Base-by-base conservation (phyloP, 2,888 invertebrate genomes). In the Euzophera pinguis region DNA sequence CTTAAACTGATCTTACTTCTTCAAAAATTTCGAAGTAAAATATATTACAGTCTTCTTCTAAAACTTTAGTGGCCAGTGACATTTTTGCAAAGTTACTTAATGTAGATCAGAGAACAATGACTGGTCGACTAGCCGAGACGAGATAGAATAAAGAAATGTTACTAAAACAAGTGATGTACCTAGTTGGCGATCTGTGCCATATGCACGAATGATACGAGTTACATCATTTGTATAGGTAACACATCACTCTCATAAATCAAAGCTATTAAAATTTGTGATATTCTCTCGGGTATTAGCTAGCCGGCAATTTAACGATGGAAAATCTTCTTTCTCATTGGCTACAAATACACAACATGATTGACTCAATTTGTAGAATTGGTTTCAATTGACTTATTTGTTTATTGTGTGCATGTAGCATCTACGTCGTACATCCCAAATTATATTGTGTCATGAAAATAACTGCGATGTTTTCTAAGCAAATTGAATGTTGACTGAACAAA, bases 111-210 rank as follows among this genome's bases (percentile, higher is more conserved):
- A 62, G 62, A 57, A 66, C 67, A 73, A 69, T 71, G 69, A 75
- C 73, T 67, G 67, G 57, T 55, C 69, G 53, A 61, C 59, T 52
- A 53, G 63, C 57, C 55, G 59, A 47, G 59, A 50, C 53, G 55
- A 54, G 59, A 60, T 59, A 54, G 66, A 81, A 76, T 77, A 74
- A 70, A 68, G 71, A 65, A 73, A 75, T 63, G 60, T 56, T 54
- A 49, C 48, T 57, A 61, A 62, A 64, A 60, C 55, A 62, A 52
- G 57, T 39, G 27, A 39, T 50, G 61, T 65, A 63, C 61, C 63
- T 64, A 67, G 56, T 78, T 79, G 81, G 79, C 79, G 77, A 60
- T 50, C 56, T 59, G 22, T 58, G 52, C 53, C 56, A 57, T 61
- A n/a, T n/a, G 59, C 63, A 57, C 65, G 65, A 8, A 39, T 9